Evolutionary conservation across 2,113 vertebrate genomes (phyloP), one percentile per base, ranked within the genome.

Genomic region (Ceratotherium simum): DNA sequence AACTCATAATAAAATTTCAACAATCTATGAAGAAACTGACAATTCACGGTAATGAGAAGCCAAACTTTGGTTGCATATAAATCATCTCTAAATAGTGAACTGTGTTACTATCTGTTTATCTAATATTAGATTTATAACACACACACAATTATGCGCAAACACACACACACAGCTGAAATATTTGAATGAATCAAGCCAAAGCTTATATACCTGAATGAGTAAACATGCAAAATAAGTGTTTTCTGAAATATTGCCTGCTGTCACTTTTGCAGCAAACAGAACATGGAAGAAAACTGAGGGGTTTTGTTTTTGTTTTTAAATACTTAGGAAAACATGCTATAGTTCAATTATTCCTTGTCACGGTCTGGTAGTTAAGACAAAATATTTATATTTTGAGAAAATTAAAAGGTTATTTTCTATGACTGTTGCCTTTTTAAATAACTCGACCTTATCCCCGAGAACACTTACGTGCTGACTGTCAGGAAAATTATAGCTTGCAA

Each of bases 1-100:
- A 91, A 97, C 73, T 96, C 60, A 69, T 73, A 98, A 96, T 85
- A 94, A 75, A 91, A 96, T 96, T n/a, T 93, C 76, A 94, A 72
- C 58, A 70, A 25, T 56, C 95, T 8, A 2, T 51, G 88, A 97
- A 96, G 64, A 94, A 82, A 97, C n/a, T 36, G 87, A 18, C 27
- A 73, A 93, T 92, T 29, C 29, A 42, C 90, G 97, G 64, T 51
- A 33, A 93, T 54, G 27, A 5, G 62, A 95, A 91, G 36, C 33
- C 78, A 97, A 93, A 96, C 65, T 85, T 51, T 87, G 39, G 56
- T 7, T 65, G 62, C 2, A 65, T 12, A 72, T 51, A 93, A 80
- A 92, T 39, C 58, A 81, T n/a, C 1, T 69, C 62, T 84, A 14
- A 90, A 64, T 11, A 84, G 27, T 64, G 46, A 62, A 83, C 67